phyloP scores from a whole-genome alignment of 2,797 vertebrate genomes.

The Falco peregrinus region DNA sequence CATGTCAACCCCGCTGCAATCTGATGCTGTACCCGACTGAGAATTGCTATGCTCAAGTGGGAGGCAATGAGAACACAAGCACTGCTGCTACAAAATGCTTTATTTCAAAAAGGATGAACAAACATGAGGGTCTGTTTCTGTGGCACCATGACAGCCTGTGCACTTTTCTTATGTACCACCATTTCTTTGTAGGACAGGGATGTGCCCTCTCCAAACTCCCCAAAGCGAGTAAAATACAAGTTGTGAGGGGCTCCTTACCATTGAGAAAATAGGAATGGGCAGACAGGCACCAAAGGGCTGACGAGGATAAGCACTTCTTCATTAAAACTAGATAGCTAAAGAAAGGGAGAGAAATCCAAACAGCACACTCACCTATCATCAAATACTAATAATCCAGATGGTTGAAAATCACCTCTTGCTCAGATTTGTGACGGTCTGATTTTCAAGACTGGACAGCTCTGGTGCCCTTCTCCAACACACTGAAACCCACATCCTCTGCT shows the following conservation, averaged over 20 bases:
- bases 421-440: not conserved
- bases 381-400: not conserved
- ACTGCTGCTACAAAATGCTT: not conserved
- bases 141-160: accelerated
- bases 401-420: not conserved
- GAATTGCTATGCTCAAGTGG: conserved; percentile 34
- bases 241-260: not conserved
- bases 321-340: not conserved
- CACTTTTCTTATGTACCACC: not conserved
- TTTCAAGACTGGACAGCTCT: not conserved
- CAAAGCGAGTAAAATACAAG: not conserved
- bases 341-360: not conserved
- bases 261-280: not conserved
- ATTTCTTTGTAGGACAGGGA: not conserved
- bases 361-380: not conserved
- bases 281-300: not conserved
- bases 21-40: conserved; percentile 19
- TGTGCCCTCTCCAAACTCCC: not conserved
- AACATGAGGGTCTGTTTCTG: not conserved
- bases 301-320: not conserved
- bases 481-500: not conserved
- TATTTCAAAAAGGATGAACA: not conserved
- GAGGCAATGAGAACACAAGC: conserved; percentile 5
- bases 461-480: not conserved
- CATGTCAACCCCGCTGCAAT: conserved; percentile 47